These are phyloP conservation scores for Leptinotarsa tumamoca DNA, from an alignment of 2,888 invertebrate species.

Conservation along the genomic window DNA sequence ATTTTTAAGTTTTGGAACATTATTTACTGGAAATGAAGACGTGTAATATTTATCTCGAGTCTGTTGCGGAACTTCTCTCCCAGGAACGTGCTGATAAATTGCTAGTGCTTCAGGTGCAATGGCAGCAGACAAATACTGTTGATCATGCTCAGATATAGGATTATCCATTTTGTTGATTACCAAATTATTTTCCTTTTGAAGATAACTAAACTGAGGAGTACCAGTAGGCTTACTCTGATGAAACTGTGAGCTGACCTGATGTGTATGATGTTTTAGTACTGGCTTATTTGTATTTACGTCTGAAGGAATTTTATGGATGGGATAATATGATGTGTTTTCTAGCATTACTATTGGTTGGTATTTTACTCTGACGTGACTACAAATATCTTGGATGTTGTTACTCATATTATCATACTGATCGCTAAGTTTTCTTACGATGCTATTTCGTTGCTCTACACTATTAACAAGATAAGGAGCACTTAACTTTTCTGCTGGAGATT, in stretches of 20 bases:
- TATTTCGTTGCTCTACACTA: slow-evolving; percentile 52
- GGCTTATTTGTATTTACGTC: slow-evolving; percentile 1
- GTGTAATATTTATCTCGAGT: slow-evolving; percentile 48
- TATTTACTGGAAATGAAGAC: slow-evolving; percentile 51
- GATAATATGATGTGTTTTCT: slow-evolving; percentile 8
- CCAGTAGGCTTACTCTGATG: not conserved
- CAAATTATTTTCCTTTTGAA: not conserved
- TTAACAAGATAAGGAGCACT: slow-evolving; percentile 58
- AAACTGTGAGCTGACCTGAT: not conserved
- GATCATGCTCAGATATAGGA: not conserved
- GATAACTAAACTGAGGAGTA: not conserved
- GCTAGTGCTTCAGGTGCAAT: slow-evolving; percentile 27
- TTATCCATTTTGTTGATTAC: not conserved
- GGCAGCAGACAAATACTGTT: not conserved
- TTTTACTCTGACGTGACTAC: slow-evolving; percentile 48
- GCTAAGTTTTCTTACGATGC: slow-evolving; percentile 62
- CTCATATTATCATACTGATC: slow-evolving; percentile 61
- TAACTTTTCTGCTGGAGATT: slow-evolving; percentile 52
- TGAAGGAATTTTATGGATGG: not conserved
- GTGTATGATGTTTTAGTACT: not conserved
- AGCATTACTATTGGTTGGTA: slow-evolving; percentile 33
- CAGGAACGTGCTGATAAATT: slow-evolving; percentile 47
- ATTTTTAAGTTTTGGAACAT: slow-evolving; percentile 27
- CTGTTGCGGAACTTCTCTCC: slow-evolving; percentile 32
- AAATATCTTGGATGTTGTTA: slow-evolving; percentile 42